Evolutionary conservation across 2,797 vertebrate species (phyloP).

Genomic region (Sebastes reedi): DNA sequence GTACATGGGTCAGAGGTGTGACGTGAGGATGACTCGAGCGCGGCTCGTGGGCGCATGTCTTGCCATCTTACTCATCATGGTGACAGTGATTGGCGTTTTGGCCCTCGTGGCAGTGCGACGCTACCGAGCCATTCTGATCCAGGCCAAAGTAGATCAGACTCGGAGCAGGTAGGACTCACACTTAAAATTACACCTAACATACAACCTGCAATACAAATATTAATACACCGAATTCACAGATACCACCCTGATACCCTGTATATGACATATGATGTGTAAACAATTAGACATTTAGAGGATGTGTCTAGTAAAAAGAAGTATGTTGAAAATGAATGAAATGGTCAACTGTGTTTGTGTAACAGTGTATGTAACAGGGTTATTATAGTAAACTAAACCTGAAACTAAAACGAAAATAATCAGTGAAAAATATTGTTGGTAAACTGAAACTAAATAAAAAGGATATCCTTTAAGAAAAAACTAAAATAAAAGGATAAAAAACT

Average conservation of each 20-base stretch:
- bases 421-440: too few relatives aligned
- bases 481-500: too few relatives aligned
- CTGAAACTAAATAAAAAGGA: too few relatives aligned
- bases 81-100: constrained; percentile 73
- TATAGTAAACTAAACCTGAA: too few relatives aligned
- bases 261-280: not conserved
- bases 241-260: not conserved
- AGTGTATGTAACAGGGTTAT: not conserved
- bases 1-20: constrained; percentile 89
- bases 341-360: not conserved
- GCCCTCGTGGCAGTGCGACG: constrained; percentile 82
- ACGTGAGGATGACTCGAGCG: constrained; percentile 85
- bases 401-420: too few relatives aligned
- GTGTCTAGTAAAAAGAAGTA: not conserved
- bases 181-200: not conserved
- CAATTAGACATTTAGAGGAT: not conserved
- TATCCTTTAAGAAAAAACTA: too few relatives aligned
- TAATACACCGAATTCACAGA: not conserved
- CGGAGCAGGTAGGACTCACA: constrained; percentile 86
- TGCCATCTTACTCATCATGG: constrained; percentile 77
- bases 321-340: not conserved
- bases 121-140: constrained; percentile 85
- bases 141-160: constrained; percentile 90
- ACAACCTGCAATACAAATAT: constrained; percentile 59
- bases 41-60: constrained; percentile 82